Evolutionary conservation across 2,888 invertebrate species (phyloP).

Genomic region (Drosophila planitibia): DNA sequence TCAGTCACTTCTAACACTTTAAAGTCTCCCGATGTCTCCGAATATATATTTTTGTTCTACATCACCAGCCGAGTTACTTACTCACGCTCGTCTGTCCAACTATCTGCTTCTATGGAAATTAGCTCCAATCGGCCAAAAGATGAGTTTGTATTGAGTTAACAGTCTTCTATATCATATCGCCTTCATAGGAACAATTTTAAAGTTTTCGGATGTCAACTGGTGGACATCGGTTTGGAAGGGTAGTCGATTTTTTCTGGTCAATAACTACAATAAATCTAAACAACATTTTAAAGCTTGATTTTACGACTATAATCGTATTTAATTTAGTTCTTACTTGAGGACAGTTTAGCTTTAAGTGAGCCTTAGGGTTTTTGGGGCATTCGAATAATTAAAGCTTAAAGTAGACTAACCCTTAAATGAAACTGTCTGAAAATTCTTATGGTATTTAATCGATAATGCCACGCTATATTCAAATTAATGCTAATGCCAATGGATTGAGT

Average conservation of each 20-base stretch:
- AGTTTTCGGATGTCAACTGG: neutral
- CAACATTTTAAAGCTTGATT: neutral
- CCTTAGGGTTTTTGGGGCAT: neutral
- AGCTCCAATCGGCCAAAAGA: neutral
- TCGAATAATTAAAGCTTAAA: neutral
- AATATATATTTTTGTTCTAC: neutral
- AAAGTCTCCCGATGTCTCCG: too few relatives aligned
- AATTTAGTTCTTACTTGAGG: neutral
- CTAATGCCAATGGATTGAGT: conserved; percentile 11
- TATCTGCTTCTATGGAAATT: neutral
- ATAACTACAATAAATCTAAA: neutral
- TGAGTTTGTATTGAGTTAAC: neutral
- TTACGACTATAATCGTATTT: neutral
- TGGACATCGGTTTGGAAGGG: neutral
- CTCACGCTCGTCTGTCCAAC: neutral
- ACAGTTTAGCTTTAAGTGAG: neutral
- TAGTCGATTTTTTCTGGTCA: too few relatives aligned
- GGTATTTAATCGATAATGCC: conserved; percentile 12
- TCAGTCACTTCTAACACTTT: neutral
- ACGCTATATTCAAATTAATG: conserved; percentile 30
- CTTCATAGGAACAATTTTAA: neutral
- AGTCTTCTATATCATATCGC: neutral
- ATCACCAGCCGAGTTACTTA: neutral
- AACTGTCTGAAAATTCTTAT: neutral
- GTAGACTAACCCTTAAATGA: neutral